Evolutionary conservation across 2,797 vertebrate species (phyloP).

Genomic region (Carapus acus): DNA sequence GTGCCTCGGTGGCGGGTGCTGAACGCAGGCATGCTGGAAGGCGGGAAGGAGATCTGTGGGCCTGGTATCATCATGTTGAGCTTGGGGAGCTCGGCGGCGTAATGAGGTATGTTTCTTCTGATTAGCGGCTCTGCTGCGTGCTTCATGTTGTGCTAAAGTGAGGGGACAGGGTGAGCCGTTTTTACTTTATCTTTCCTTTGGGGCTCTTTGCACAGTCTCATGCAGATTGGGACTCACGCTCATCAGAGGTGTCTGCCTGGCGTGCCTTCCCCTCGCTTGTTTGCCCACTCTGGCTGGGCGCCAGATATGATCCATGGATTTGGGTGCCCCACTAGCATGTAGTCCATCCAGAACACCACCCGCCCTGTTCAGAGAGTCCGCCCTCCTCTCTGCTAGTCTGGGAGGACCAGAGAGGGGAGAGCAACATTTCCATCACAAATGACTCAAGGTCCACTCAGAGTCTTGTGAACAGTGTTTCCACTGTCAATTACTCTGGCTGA

Average conservation of each 20-base stretch:
- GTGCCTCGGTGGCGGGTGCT: constrained; percentile 53
- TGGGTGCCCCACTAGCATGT: constrained; percentile 41
- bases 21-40: constrained; percentile 58
- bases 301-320: constrained; percentile 63
- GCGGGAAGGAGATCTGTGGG: constrained; percentile 61
- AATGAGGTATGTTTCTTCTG: constrained; percentile 48
- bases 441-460: constrained; percentile 3
- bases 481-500: neutral
- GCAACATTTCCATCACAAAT: neutral
- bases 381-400: constrained; percentile 73
- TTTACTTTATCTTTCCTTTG: too few relatives aligned
- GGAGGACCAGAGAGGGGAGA: neutral
- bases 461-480: neutral
- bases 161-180: neutral
- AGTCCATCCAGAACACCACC: constrained; percentile 48
- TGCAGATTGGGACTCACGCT: constrained; percentile 43
- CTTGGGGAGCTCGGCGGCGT: constrained; percentile 69
- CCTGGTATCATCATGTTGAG: constrained; percentile 63
- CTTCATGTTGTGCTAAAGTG: constrained; percentile 61
- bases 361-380: constrained; percentile 52
- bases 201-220: neutral
- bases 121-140: constrained; percentile 53
- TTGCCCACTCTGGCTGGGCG: constrained; percentile 66
- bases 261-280: constrained; percentile 71
- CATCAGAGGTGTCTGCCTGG: constrained; percentile 59